Evolutionary conservation across 2,888 invertebrate genomes (phyloP).

Genomic region (Agrilus cyanescens): DNA sequence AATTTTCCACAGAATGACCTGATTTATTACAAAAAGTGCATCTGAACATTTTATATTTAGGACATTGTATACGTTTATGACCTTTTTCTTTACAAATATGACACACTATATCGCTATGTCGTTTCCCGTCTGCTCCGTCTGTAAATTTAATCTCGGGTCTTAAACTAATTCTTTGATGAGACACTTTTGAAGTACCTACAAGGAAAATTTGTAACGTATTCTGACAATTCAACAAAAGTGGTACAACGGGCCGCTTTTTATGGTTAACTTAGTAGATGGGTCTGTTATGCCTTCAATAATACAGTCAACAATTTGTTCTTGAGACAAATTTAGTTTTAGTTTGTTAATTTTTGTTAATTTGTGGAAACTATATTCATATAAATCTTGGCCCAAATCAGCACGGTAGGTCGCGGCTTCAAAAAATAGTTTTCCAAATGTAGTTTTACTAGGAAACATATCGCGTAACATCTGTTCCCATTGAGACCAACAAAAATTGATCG

Average conservation of each 20-base stretch:
- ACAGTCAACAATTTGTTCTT: constrained; percentile 2
- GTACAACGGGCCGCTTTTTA: background rate
- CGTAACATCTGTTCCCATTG: background rate
- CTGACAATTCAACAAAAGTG: background rate
- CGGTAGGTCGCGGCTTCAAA: background rate
- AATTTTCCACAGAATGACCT: too few species aligned
- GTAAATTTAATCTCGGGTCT: too few species aligned
- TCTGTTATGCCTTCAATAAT: background rate
- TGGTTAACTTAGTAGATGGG: background rate
- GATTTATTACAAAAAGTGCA: too few species aligned
- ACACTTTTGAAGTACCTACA: background rate
- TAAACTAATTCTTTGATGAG: too few species aligned
- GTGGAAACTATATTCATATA: constrained; percentile 2
- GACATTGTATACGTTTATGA: constrained; percentile 3
- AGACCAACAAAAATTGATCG: background rate
- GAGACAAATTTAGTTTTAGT: constrained; percentile 1
- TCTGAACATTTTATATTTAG: background rate
- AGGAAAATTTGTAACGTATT: background rate
- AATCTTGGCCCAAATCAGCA: background rate
- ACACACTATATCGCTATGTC: background rate
- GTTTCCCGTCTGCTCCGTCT: too few species aligned
- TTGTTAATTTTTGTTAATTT: background rate
- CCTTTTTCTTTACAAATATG: constrained; percentile 1
- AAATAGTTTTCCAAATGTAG: too few species aligned
- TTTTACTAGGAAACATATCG: background rate